Conservation (phyloP, 2,888 invertebrate genomes). For the Ectemnius continuus region DNA sequence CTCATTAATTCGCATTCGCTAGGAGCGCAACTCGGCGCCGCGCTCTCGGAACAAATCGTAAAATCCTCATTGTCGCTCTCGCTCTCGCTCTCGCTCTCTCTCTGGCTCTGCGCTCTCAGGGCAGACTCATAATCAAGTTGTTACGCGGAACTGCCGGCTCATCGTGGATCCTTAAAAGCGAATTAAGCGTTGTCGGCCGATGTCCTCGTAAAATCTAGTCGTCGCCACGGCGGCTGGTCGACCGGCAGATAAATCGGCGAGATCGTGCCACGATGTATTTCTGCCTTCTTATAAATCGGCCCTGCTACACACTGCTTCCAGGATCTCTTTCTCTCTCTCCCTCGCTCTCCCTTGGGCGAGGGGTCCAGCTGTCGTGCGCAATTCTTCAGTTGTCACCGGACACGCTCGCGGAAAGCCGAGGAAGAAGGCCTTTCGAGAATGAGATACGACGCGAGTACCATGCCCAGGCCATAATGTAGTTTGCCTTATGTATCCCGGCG, state of each 20-base stretch:
- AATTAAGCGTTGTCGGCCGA: conserved; percentile 9
- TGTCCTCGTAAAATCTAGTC: conserved; percentile 7
- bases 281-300: conserved; percentile 7
- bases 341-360: background rate
- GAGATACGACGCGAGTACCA: conserved; percentile 67
- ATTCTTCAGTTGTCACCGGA: conserved; percentile 35
- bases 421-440: conserved; percentile 58
- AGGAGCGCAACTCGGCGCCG: conserved; percentile 46
- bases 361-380: background rate
- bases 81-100: conserved; percentile 49
- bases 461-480: conserved; percentile 64
- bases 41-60: conserved; percentile 32
- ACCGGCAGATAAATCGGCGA: conserved; percentile 1
- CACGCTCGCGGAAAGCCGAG: conserved; percentile 19
- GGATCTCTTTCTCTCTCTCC: background rate
- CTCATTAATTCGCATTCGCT: conserved; percentile 71
- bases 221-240: background rate
- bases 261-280: background rate
- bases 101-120: conserved; percentile 1
- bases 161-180: background rate
- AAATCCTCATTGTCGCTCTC: conserved; percentile 39
- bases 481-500: conserved; percentile 63
- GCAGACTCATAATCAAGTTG: conserved; percentile 3
- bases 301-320: background rate
- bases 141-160: conserved; percentile 8